Conservation (phyloP, 2,113 vertebrate species). For the Myiopsitta monachus region DNA sequence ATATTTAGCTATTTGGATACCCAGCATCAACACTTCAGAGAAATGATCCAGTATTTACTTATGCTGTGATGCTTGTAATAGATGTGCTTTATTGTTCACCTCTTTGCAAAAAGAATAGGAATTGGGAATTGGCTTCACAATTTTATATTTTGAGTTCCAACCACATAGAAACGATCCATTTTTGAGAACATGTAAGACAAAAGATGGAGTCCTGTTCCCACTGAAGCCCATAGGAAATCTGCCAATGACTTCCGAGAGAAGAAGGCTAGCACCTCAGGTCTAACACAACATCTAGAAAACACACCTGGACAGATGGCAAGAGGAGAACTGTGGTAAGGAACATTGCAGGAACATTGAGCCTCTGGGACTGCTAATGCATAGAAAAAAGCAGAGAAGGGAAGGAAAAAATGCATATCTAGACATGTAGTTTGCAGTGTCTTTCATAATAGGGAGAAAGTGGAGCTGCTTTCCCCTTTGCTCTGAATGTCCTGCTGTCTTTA, state of each 20-base stretch:
- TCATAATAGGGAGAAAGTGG: not conserved
- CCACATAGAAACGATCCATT: not conserved
- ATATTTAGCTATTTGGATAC: not conserved
- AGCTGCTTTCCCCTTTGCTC: not conserved
- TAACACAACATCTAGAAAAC: not conserved
- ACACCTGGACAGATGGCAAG: not conserved
- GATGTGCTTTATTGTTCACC: not conserved
- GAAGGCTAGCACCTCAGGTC: not conserved
- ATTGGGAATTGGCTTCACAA: not conserved
- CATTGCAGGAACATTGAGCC: not conserved
- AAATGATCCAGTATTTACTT: not conserved
- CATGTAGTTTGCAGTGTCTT: not conserved
- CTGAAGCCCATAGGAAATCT: not conserved
- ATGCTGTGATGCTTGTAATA: not conserved
- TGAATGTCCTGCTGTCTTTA: not conserved
- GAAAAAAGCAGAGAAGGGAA: not conserved
- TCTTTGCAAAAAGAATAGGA: not conserved
- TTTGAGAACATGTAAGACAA: not conserved
- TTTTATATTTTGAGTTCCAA: not conserved
- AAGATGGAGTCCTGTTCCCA: not conserved
- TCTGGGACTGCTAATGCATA: not conserved
- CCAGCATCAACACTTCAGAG: not conserved
- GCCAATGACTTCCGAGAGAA: not conserved
- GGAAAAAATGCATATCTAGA: not conserved
- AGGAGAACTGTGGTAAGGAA: not conserved